A percentile compares a stretch with the other conserved stretches of the same genome.
Evolutionary conservation across 2,888 invertebrate species (phyloP).

Genomic region (Liopterus haemorrhoidalis): DNA sequence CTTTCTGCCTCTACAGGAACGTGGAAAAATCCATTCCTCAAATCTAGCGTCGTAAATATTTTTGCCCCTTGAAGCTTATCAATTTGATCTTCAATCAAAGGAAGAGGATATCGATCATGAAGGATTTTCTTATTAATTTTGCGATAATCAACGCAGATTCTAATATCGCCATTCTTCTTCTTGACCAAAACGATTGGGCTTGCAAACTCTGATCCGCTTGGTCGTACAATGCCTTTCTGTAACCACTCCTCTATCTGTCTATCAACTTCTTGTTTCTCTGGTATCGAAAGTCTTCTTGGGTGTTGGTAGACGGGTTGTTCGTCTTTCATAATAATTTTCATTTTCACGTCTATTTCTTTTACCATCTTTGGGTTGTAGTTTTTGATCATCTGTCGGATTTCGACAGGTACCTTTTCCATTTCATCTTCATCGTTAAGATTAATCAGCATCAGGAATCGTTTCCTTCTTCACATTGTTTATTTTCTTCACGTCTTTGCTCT

Average conservation of each 20-base stretch:
- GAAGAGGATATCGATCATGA: conserved; percentile 31
- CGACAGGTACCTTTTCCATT: too few relatives aligned
- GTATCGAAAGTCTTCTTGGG: conserved; percentile 25
- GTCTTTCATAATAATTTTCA: conserved; percentile 29
- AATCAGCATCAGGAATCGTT: too few relatives aligned
- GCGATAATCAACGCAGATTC: conserved; percentile 32
- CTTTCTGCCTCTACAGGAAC: conserved; percentile 31
- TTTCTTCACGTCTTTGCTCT: too few relatives aligned
- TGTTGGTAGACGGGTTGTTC: conserved; percentile 27
- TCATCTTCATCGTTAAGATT: too few relatives aligned
- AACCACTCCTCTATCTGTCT: conserved; percentile 1
- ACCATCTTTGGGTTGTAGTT: conserved; percentile 22
- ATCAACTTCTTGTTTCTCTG: not conserved
- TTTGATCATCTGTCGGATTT: conserved; percentile 16
- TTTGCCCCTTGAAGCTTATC: conserved; percentile 23
- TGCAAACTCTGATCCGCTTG: conserved; percentile 11
- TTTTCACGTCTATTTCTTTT: conserved; percentile 21
- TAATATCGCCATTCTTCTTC: conserved; percentile 12
- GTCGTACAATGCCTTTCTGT: conserved; percentile 4
- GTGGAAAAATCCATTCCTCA: conserved; percentile 37
- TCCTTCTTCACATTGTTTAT: too few relatives aligned
- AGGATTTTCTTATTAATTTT: conserved; percentile 28
- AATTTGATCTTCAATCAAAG: conserved; percentile 32
- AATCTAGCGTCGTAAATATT: conserved; percentile 28
- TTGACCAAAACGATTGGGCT: conserved; percentile 15